Evolutionary conservation across 2,113 vertebrate genomes (phyloP).

Genomic region (Chamaetylas fuelleborni): DNA sequence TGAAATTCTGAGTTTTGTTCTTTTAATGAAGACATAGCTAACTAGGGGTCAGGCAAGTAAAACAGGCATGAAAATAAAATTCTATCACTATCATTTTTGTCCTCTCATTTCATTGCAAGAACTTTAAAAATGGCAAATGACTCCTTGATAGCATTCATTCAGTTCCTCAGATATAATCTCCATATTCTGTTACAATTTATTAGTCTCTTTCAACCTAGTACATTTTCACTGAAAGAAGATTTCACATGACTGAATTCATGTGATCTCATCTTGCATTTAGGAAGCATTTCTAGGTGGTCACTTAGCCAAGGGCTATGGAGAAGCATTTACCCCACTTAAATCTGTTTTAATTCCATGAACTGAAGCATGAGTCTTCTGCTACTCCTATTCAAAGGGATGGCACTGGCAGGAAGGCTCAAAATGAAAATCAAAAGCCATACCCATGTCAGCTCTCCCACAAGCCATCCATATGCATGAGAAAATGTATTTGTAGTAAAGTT

Average conservation of each 20-base stretch:
- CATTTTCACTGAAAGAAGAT: not conserved
- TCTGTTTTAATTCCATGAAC: not conserved
- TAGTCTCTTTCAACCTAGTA: not conserved
- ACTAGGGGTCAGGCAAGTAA: slow-evolving; percentile 39
- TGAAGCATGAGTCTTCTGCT: not conserved
- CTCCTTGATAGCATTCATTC: not conserved
- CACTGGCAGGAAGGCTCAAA: not conserved
- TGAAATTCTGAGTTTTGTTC: slow-evolving; percentile 57
- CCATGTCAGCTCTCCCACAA: not conserved
- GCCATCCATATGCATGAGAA: not conserved
- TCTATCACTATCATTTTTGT: not conserved
- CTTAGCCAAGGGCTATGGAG: not conserved
- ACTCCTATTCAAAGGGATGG: not conserved
- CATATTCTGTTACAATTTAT: not conserved
- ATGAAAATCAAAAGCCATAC: not conserved
- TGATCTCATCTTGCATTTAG: not conserved
- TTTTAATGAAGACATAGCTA: slow-evolving; percentile 48
- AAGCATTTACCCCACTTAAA: not conserved
- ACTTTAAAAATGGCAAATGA: not conserved
- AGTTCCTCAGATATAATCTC: not conserved
- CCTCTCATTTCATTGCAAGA: not conserved
- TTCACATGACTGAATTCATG: not conserved
- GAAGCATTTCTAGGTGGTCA: not conserved
- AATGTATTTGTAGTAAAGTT: slow-evolving; percentile 13
- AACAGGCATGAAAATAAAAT: slow-evolving; percentile 10